These are phyloP conservation scores for Caenorhabditis angaria DNA, from an alignment of 2,888 invertebrate species.

Conservation along the genomic window DNA sequence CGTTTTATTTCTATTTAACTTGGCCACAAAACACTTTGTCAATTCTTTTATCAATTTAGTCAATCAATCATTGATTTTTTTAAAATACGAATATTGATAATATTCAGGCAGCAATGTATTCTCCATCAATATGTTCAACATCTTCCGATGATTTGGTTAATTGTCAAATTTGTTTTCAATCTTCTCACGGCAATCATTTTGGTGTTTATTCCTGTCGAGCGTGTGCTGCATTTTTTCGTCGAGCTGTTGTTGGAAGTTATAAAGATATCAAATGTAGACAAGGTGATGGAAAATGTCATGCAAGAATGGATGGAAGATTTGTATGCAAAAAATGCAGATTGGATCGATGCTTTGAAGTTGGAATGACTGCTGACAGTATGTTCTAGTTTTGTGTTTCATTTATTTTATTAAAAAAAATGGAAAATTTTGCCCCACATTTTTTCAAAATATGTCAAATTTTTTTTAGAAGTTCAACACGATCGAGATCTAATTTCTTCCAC, in stretches of 20 bases:
- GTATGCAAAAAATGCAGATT: slow-evolving; percentile 13
- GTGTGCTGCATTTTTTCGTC: slow-evolving; percentile 44
- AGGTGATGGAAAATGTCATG: background rate
- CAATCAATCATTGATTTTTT: background rate
- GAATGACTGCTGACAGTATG: background rate
- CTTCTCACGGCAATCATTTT: slow-evolving; percentile 46
- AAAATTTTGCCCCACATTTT: no score
- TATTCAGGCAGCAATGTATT: background rate
- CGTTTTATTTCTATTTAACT: no score
- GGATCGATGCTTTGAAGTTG: background rate
- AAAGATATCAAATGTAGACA: background rate
- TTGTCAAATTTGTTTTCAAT: slow-evolving; percentile 38
- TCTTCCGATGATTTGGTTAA: slow-evolving; percentile 2
- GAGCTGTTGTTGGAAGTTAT: background rate
- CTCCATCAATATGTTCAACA: background rate
- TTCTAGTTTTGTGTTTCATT: background rate
- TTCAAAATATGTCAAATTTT: no score
- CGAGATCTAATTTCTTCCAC: slow-evolving; percentile 17
- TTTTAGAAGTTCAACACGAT: slow-evolving; percentile 28
- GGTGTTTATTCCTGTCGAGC: slow-evolving; percentile 49
- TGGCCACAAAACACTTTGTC: background rate
- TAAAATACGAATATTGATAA: background rate
- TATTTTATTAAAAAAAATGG: no score
- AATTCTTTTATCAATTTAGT: background rate
- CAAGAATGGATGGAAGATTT: slow-evolving; percentile 3